Evolutionary conservation across 2,113 vertebrate genomes (phyloP).

Genomic region (Tapirus terrestris): DNA sequence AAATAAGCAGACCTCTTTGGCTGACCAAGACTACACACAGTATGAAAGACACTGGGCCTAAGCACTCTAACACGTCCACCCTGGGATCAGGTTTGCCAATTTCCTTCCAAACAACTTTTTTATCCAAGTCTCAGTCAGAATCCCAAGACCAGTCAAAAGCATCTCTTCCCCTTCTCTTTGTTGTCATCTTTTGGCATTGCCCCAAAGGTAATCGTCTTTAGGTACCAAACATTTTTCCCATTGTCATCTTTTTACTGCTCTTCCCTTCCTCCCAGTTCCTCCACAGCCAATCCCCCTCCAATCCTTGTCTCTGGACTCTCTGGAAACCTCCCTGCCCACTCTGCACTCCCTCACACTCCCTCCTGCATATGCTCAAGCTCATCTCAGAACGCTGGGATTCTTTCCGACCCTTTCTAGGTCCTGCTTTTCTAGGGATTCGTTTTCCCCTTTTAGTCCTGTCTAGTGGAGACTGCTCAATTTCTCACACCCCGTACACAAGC

Average conservation of each 20-base stretch:
- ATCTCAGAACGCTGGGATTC: neutral
- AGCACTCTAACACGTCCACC: neutral
- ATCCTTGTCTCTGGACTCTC: neutral
- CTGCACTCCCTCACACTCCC: neutral
- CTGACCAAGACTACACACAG: neutral
- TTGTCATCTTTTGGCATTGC: neutral
- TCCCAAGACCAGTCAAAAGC: neutral
- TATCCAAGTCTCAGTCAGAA: neutral
- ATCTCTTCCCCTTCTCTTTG: neutral
- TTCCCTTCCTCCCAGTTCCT: neutral
- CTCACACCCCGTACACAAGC: neutral
- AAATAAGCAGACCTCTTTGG: neutral
- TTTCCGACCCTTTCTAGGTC: too few species aligned
- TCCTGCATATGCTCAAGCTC: neutral
- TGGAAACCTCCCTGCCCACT: neutral
- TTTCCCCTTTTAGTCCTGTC: neutral
- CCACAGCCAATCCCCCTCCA: neutral
- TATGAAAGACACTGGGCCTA: neutral
- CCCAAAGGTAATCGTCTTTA: neutral
- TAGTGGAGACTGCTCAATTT: neutral
- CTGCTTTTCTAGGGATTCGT: neutral
- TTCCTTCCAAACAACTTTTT: neutral
- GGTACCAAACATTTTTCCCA: neutral
- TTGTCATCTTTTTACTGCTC: neutral
- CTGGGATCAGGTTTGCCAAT: neutral